Percentiles rank a stretch among this genome's conserved stretches.
Conservation (phyloP, 2,113 vertebrate genomes). For the Cygnus atratus region DNA sequence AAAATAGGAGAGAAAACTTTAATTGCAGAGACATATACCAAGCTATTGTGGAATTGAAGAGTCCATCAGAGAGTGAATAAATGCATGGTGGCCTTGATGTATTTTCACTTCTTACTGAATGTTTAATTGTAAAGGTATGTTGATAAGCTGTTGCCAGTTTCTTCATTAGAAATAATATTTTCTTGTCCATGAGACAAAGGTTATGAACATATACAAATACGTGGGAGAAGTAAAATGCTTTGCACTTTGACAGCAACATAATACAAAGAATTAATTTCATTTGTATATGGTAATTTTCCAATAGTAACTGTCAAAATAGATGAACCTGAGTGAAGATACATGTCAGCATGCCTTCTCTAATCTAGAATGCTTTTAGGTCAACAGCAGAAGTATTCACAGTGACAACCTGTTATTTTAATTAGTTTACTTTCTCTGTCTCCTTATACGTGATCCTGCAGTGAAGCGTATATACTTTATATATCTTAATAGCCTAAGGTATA, state of each 20-base stretch:
- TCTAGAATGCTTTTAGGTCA: neutral
- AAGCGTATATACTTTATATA: neutral
- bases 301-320: neutral
- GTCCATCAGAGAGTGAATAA: neutral
- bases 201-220: neutral
- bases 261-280: neutral
- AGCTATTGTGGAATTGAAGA: conserved; percentile 1
- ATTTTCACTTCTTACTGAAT: conserved; percentile 2
- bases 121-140: conserved; percentile 14
- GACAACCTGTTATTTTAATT: neutral
- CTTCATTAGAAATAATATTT: neutral
- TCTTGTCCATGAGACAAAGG: neutral
- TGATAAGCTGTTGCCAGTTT: neutral
- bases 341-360: neutral
- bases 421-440: neutral
- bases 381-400: neutral
- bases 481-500: neutral
- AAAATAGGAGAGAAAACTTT: conserved; percentile 20
- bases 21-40: neutral
- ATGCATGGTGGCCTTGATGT: neutral
- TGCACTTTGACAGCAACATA: neutral
- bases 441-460: neutral
- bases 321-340: neutral
- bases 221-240: neutral
- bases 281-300: neutral